These are phyloP conservation scores for Astreopora myriophthalma DNA, from an alignment of 64 coral and sea anemone genomes.

Conservation along the genomic window DNA sequence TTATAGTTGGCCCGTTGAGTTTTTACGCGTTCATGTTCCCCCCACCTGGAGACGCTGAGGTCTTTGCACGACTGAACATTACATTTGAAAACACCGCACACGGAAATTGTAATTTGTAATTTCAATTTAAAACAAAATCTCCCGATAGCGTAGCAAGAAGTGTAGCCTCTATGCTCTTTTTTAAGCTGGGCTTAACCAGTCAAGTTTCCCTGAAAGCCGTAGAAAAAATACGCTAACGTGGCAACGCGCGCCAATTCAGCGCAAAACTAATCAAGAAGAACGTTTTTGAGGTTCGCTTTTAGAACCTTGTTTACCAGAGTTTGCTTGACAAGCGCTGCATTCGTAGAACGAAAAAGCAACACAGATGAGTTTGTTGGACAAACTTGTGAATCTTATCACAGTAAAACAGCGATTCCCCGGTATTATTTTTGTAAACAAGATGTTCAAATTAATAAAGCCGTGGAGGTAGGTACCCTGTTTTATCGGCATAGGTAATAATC, in stretches of 20 bases:
- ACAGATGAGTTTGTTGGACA: constrained; percentile 17
- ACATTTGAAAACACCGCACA: too few species aligned
- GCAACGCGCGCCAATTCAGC: too few species aligned
- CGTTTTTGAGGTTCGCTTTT: not conserved
- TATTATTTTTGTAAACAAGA: constrained; percentile 20
- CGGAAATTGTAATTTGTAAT: too few species aligned
- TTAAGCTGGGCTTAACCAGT: too few species aligned
- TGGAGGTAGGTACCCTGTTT: not conserved
- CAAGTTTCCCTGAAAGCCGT: too few species aligned
- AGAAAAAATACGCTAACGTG: too few species aligned
- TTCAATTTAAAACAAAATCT: too few species aligned
- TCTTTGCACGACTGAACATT: too few species aligned
- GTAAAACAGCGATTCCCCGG: not conserved
- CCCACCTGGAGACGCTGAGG: not conserved
- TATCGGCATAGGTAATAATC: not conserved
- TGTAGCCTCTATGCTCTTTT: too few species aligned
- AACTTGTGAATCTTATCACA: constrained; percentile 30
- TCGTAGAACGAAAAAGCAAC: not conserved
- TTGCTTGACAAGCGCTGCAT: not conserved
- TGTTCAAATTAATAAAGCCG: not conserved
- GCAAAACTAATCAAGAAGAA: too few species aligned
- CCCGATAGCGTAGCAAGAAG: too few species aligned
- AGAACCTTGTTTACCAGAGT: not conserved
- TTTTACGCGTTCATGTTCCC: not conserved
- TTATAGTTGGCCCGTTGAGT: too few species aligned